Percentiles rank a stretch among this genome's conserved stretches.
These are phyloP conservation scores for Paradisaea rubra DNA, from an alignment of 2,113 vertebrate genomes.

Conservation along the genomic window DNA sequence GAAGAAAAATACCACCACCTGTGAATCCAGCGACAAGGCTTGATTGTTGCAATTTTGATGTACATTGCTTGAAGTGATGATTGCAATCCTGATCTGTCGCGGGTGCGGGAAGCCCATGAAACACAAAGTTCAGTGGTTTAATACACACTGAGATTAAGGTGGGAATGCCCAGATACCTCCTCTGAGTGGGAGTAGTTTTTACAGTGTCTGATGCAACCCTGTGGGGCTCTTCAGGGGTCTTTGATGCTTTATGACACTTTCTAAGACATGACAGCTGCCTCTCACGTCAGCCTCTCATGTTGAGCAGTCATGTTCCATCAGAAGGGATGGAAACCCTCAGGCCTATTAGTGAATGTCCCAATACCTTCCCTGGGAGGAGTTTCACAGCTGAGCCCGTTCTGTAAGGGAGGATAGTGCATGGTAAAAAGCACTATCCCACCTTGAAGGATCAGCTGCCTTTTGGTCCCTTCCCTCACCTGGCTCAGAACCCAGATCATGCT, in stretches of 20 bases:
- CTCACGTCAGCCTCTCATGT: not conserved
- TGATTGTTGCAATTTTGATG: not conserved
- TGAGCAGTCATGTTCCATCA: not conserved
- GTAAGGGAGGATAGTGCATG: not conserved
- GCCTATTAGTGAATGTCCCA: not conserved
- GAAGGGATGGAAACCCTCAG: not conserved
- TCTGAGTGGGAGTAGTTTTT: not conserved
- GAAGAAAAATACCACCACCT: not conserved
- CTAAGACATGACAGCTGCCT: not conserved
- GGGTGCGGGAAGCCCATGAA: rapidly evolving
- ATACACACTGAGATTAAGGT: not conserved
- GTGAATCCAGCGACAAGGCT: not conserved
- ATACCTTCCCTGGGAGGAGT: not conserved
- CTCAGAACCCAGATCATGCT: not conserved
- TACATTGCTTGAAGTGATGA: not conserved
- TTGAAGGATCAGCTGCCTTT: not conserved
- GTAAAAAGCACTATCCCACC: not conserved
- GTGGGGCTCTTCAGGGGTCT: not conserved
- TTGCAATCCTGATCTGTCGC: not conserved
- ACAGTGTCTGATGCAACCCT: not conserved
- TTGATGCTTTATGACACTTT: not conserved
- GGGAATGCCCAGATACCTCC: not conserved
- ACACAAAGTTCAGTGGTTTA: not conserved
- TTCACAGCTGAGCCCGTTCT: not conserved
- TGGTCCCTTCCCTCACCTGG: not conserved